Conservation (phyloP, 2,888 invertebrate species). For the Platycnemis pennipes region DNA sequence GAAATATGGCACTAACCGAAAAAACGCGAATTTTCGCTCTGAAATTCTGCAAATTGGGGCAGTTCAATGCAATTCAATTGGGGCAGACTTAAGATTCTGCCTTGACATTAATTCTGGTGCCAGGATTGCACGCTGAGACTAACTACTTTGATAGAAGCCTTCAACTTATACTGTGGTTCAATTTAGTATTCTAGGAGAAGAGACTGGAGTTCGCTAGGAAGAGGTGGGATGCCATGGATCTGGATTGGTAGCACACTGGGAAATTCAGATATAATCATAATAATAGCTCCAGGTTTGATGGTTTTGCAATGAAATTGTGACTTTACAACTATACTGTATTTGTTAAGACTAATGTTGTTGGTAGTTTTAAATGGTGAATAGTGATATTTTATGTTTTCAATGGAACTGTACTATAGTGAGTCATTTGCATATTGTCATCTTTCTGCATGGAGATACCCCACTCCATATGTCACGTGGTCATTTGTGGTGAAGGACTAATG, state of each 20-base stretch:
- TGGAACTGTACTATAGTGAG: too few species aligned
- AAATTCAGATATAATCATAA: neutral
- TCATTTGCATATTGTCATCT: neutral
- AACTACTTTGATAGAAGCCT: constrained; percentile 38
- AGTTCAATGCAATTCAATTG: too few species aligned
- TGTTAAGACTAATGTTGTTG: neutral
- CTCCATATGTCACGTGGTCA: neutral
- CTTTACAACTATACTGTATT: neutral
- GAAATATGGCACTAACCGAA: neutral
- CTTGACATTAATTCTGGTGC: neutral
- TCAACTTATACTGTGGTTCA: constrained; percentile 73
- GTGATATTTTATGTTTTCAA: neutral
- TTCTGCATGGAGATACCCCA: neutral
- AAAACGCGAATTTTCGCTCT: neutral
- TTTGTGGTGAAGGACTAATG: neutral
- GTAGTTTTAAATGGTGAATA: neutral
- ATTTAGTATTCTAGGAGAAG: constrained; percentile 74
- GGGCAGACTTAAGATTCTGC: neutral
- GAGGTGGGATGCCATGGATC: constrained; percentile 40
- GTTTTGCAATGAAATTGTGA: neutral
- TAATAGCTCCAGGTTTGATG: neutral
- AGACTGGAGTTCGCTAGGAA: constrained; percentile 66
- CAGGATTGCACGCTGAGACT: neutral
- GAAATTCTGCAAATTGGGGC: neutral
- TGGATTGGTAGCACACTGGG: constrained; percentile 15